phyloP scores from a whole-genome alignment of 1,140 invertebrate genomes.

The Macrosteles quadrilineatus region DNA sequence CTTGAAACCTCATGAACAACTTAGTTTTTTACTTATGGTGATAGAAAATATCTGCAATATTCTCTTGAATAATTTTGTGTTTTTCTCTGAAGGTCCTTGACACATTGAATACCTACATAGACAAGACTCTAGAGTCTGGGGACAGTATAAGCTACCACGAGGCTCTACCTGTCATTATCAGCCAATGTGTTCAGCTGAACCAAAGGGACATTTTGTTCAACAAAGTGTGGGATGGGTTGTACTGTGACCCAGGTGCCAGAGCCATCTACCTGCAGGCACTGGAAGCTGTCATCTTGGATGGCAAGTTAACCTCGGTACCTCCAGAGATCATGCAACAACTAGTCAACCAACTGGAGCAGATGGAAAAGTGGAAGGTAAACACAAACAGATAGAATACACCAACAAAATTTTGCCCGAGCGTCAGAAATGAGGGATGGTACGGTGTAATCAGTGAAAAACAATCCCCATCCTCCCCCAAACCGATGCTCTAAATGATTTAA shows the following conservation, averaged over 20 bases:
- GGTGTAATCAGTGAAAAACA: too few species aligned
- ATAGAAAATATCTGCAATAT: too few species aligned
- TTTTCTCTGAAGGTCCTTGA: constrained; percentile 40
- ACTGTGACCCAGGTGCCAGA: constrained; percentile 49
- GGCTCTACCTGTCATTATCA: constrained; percentile 41
- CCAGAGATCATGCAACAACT: constrained; percentile 69
- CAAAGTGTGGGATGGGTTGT: constrained; percentile 56
- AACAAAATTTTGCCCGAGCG: too few species aligned
- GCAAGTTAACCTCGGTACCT: constrained; percentile 56
- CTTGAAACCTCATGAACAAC: too few species aligned
- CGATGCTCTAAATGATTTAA: too few species aligned
- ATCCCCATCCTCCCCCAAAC: too few species aligned
- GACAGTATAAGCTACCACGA: constrained; percentile 39
- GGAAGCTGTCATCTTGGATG: constrained; percentile 56
- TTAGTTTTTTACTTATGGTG: too few species aligned
- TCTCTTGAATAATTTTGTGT: too few species aligned
- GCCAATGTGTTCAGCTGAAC: constrained; percentile 41
- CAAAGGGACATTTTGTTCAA: constrained; percentile 54
- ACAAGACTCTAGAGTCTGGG: constrained; percentile 37
- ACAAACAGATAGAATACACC: constrained; percentile 6
- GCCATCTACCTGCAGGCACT: constrained; percentile 54
- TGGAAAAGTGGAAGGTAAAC: constrained; percentile 50
- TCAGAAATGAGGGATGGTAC: too few species aligned
- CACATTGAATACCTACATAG: constrained; percentile 40
- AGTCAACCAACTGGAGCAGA: constrained; percentile 61